Base-by-base conservation (phyloP, 1,140 invertebrate species). In the Sipha flava region DNA sequence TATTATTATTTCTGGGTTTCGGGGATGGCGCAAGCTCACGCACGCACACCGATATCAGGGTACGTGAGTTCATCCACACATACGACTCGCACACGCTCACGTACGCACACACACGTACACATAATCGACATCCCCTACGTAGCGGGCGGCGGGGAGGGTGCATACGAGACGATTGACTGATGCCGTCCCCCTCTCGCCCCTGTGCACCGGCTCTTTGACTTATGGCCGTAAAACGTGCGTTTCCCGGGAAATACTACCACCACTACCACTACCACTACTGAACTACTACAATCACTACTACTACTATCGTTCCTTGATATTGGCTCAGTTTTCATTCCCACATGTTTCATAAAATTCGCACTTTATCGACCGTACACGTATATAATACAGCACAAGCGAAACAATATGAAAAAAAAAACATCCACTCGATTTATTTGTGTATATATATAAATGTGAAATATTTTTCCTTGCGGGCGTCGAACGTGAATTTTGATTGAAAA, bases 151-250 rank as follows among this genome's bases (percentile, higher is more conserved):
- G 18, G 23, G 40, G 66, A 45, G 16, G 29, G 26, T 31, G 45
- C 31, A 23, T 34, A n/a, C 31, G 49, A 77, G 72, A 77, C 72
- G 72, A 54, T 77, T 77, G 72, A 77, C 72, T 77, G 72, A 77
- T 77, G 72, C 70, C 72, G 47, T 54, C 52, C 49, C 52, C 21
- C 29, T 66, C 34, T 1, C 21, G 2, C 21, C 43, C 26, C 21
- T 31, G 3, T n/a, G 6, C 68, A 45, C 9, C 29, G 43, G 52
- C 72, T 34, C 49, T 77, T 77, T 77, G 72, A 77, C 72, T 77
- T 77, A 77, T 77, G 52, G 49, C 72, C 21, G 72, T 34, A 77
- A 77, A 77, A 77, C 72, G 72, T 77, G 72, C 72, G 34, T 77
- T 54, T 18, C 49, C 49, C 47, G 72, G 52, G 72, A 57, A 57